Evolutionary conservation across 2,888 invertebrate species (phyloP).

Genomic region (Plusia festucae): DNA sequence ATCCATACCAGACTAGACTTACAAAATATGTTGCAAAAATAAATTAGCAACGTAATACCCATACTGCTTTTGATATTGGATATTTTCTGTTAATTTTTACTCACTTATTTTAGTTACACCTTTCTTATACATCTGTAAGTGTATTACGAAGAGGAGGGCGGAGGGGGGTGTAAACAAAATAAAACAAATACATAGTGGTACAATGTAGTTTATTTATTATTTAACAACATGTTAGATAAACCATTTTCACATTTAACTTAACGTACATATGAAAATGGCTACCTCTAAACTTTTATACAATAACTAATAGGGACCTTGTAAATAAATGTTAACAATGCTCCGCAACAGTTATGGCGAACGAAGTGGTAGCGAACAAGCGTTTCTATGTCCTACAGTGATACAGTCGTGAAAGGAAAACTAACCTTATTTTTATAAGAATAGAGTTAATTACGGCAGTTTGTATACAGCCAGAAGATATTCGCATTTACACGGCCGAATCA

Average conservation of each 20-base stretch:
- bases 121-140: too few species aligned
- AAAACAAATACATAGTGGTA: conserved; percentile 87
- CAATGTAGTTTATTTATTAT: conserved; percentile 92
- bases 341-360: conserved; percentile 73
- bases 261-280: conserved; percentile 84
- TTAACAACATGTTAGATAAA: conserved; percentile 90
- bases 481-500: conserved; percentile 62
- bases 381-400: conserved; percentile 74
- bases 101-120: background rate
- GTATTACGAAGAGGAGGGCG: background rate
- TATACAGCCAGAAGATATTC: conserved; percentile 63
- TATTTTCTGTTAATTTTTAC: too few species aligned
- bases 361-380: conserved; percentile 79
- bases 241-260: conserved; percentile 85
- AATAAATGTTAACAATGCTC: conserved; percentile 82
- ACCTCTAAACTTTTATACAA: conserved; percentile 88
- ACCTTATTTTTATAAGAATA: conserved; percentile 59
- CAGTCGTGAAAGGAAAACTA: conserved; percentile 64
- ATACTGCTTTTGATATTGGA: too few species aligned
- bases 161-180: conserved; percentile 10
- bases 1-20: too few species aligned
- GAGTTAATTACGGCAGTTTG: conserved; percentile 64
- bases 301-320: conserved; percentile 86
- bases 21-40: too few species aligned
- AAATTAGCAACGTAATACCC: too few species aligned